Evolutionary conservation across 2,888 invertebrate species (phyloP).

Genomic region (Caenorhabditis sulstoni): DNA sequence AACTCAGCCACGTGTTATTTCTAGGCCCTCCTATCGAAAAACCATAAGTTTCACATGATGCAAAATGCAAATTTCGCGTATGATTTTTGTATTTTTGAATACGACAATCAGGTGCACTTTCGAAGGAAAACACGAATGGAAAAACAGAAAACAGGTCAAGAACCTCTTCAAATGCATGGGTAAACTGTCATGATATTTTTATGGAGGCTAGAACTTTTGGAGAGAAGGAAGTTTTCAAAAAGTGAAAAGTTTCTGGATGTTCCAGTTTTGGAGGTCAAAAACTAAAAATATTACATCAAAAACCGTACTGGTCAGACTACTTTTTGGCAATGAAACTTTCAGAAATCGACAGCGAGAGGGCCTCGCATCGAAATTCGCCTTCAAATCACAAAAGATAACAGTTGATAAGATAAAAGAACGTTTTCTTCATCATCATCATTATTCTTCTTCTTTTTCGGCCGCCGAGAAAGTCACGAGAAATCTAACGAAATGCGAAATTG

Average conservation of each 20-base stretch:
- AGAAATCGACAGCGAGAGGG: not conserved
- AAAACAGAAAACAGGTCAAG: not conserved
- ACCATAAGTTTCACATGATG: constrained; percentile 1
- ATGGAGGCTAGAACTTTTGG: too few relatives aligned
- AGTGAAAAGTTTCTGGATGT: not conserved
- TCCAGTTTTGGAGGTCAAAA: not conserved
- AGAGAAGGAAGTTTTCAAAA: not conserved
- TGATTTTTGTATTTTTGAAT: not conserved
- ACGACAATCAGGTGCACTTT: too few relatives aligned
- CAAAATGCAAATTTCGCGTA: constrained; percentile 4
- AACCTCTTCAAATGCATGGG: too few relatives aligned
- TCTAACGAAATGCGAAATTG: constrained; percentile 16
- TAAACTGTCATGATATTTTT: too few relatives aligned
- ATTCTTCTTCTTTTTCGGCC: too few relatives aligned
- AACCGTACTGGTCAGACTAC: too few relatives aligned
- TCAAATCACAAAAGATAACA: constrained; percentile 9
- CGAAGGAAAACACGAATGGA: not conserved
- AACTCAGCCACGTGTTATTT: not conserved
- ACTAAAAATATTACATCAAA: not conserved
- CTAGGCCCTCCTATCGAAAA: not conserved
- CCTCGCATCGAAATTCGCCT: not conserved
- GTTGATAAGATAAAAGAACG: constrained; percentile 24
- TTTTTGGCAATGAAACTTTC: constrained; percentile 4
- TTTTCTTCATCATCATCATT: not conserved
- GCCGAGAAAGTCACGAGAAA: constrained; percentile 17